A percentile compares a stretch with the other conserved stretches of the same genome.
phyloP scores from a whole-genome alignment of 2,113 vertebrate genomes.

The Cacatua alba region DNA sequence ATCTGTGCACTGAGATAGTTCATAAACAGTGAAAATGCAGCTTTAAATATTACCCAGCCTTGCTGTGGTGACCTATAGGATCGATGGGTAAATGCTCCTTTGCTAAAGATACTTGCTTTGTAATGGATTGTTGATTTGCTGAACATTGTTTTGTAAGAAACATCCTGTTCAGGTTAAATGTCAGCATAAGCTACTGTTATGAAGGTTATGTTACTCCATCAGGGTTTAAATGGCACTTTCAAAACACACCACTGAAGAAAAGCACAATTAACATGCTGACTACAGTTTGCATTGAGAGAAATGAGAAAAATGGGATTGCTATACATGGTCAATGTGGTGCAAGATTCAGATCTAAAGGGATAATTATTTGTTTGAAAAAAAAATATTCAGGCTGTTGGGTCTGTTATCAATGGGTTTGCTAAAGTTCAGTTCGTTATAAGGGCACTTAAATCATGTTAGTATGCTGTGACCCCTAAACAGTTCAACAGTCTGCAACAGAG shows the following conservation, averaged over 20 bases:
- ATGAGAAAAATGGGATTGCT: background rate
- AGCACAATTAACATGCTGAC: background rate
- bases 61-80: background rate
- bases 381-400: background rate
- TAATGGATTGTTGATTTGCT: background rate
- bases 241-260: background rate
- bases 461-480: background rate
- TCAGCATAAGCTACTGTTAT: background rate
- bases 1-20: background rate
- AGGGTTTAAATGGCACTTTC: background rate
- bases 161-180: background rate
- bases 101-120: background rate
- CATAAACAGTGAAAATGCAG: background rate
- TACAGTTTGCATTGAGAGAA: background rate
- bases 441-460: background rate
- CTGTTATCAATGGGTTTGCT: background rate
- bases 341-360: background rate
- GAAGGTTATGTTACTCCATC: background rate
- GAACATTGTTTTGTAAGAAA: background rate
- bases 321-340: background rate
- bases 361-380: background rate
- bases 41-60: background rate
- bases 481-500: background rate
- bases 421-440: background rate
- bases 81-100: background rate